Conservation (phyloP, 2,797 vertebrate species). For the Pteropus rufus region DNA sequence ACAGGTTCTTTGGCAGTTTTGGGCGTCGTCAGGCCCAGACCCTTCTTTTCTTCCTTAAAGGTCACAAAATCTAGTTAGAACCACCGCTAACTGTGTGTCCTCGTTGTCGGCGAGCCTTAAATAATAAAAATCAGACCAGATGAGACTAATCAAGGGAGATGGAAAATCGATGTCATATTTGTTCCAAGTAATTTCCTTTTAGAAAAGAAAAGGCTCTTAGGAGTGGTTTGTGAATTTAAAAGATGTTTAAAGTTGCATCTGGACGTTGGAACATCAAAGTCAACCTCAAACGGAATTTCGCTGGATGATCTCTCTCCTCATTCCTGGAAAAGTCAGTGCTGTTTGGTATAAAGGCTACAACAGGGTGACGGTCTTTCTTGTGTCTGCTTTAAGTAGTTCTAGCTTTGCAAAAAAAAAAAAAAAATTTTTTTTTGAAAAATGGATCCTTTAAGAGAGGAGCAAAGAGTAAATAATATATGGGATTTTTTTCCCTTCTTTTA, state of each 20-base stretch:
- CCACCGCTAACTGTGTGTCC: conserved; percentile 64
- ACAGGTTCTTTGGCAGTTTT: background rate
- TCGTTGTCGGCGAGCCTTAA: conserved; percentile 67
- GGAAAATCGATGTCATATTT: conserved; percentile 78
- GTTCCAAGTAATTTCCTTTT: conserved; percentile 73
- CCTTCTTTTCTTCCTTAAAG: conserved; percentile 63
- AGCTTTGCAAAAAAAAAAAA: background rate
- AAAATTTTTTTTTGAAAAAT: background rate
- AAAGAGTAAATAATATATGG: background rate
- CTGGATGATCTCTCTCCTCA: background rate
- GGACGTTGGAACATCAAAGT: conserved; percentile 41
- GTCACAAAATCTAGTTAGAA: conserved; percentile 71
- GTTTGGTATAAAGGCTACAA: background rate
- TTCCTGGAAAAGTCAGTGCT: conserved; percentile 58
- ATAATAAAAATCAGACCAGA: conserved; percentile 69
- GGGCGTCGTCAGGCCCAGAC: conserved; percentile 34
- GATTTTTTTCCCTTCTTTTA: background rate
- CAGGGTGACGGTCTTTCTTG: background rate
- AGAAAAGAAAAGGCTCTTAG: conserved; percentile 63
- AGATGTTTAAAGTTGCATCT: conserved; percentile 63
- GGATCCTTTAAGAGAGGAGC: conserved; percentile 11
- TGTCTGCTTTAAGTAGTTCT: background rate
- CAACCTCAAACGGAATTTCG: conserved; percentile 32
- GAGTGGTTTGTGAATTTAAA: conserved; percentile 55
- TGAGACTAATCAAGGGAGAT: conserved; percentile 73